phyloP scores from a whole-genome alignment of 2,888 invertebrate genomes.

The Gymnosoma rotundatum region DNA sequence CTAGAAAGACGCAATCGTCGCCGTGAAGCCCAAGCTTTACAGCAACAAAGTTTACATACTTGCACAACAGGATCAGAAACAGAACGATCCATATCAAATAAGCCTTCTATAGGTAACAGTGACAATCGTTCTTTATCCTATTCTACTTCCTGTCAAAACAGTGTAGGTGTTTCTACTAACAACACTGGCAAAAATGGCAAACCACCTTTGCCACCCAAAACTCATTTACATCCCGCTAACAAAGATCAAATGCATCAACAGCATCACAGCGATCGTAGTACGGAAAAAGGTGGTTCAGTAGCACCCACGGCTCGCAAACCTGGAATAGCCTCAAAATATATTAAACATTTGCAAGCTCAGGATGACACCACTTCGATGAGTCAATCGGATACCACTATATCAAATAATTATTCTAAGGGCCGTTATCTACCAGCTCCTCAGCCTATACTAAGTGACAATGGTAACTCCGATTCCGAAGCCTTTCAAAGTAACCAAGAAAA shows the following conservation, averaged over 20 bases:
- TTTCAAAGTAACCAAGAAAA: slow-evolving; percentile 82
- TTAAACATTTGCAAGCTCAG: slow-evolving; percentile 80
- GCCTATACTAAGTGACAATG: slow-evolving; percentile 79
- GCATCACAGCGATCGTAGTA: slow-evolving; percentile 72
- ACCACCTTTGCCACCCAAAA: slow-evolving; percentile 79
- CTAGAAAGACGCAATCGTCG: slow-evolving; percentile 89
- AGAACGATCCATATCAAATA: slow-evolving; percentile 89
- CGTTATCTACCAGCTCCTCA: slow-evolving; percentile 77
- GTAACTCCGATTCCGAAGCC: slow-evolving; percentile 81
- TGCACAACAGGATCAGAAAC: slow-evolving; percentile 90
- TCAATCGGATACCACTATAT: slow-evolving; percentile 82
- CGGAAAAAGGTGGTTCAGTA: slow-evolving; percentile 67
- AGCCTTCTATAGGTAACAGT: slow-evolving; percentile 83
- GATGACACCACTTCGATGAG: slow-evolving; percentile 80
- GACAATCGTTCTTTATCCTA: slow-evolving; percentile 79
- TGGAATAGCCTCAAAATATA: slow-evolving; percentile 80
- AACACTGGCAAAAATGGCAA: slow-evolving; percentile 71
- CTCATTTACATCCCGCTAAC: slow-evolving; percentile 72
- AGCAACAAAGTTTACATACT: slow-evolving; percentile 82
- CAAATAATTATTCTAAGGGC: slow-evolving; percentile 80
- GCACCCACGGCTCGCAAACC: slow-evolving; percentile 73
- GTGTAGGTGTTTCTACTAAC: slow-evolving; percentile 63
- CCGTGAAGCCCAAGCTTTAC: slow-evolving; percentile 83
- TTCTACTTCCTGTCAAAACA: slow-evolving; percentile 75
- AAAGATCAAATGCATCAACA: slow-evolving; percentile 57